Evolutionary conservation across 2,888 invertebrate species (phyloP).

Genomic region (Macroteleia sp.): DNA sequence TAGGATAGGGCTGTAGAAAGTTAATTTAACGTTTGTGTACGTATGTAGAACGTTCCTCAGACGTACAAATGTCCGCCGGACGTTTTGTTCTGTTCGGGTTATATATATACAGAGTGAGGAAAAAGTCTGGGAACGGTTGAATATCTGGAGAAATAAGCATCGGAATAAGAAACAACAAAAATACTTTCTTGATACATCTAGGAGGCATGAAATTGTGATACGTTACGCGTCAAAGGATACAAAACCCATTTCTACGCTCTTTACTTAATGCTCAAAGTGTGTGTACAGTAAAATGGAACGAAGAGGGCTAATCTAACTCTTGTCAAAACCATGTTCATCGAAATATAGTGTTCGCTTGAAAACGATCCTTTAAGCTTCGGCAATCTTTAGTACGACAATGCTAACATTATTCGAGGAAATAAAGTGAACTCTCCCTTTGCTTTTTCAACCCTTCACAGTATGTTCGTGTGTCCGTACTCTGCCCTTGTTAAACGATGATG

Average conservation of each 20-base stretch:
- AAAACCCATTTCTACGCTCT: slow-evolving; percentile 35
- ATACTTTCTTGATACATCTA: not conserved
- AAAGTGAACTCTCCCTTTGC: slow-evolving; percentile 69
- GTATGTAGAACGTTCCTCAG: too few relatives aligned
- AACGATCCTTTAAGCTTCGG: slow-evolving; percentile 57
- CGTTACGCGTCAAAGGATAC: slow-evolving; percentile 39
- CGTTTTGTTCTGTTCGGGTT: too few relatives aligned
- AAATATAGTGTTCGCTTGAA: slow-evolving; percentile 67
- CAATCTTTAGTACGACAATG: slow-evolving; percentile 73
- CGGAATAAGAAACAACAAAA: too few relatives aligned
- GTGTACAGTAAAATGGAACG: slow-evolving; percentile 41
- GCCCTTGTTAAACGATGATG: slow-evolving; percentile 41
- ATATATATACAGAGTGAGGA: too few relatives aligned
- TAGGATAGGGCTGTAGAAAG: too few relatives aligned
- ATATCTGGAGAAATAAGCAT: too few relatives aligned
- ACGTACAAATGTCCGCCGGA: too few relatives aligned
- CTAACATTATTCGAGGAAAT: slow-evolving; percentile 77
- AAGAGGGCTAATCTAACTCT: slow-evolving; percentile 76
- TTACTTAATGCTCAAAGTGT: slow-evolving; percentile 43
- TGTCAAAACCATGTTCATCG: slow-evolving; percentile 77
- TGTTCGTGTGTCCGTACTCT: slow-evolving; percentile 37
- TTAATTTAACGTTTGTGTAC: too few relatives aligned
- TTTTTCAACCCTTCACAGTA: slow-evolving; percentile 70
- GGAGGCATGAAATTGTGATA: slow-evolving; percentile 25
- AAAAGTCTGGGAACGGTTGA: too few relatives aligned